phyloP scores from a whole-genome alignment of 1,140 invertebrate species.

The Macrocentrus cingulum region DNA sequence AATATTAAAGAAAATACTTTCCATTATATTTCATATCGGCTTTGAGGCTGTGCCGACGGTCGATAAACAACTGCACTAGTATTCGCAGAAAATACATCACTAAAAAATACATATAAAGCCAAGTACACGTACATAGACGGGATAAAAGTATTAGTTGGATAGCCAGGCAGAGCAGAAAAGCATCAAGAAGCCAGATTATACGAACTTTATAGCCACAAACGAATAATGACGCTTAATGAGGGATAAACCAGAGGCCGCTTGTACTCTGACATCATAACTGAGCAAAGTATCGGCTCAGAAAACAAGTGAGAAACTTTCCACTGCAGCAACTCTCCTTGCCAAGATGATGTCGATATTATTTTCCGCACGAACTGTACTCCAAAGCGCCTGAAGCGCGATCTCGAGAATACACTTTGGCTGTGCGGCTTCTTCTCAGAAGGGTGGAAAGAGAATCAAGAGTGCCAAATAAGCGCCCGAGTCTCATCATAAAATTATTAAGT shows the following conservation, averaged over 20 bases:
- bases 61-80: no score
- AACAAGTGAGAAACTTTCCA: not conserved
- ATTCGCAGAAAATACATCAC: no score
- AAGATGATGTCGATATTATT: constrained; percentile 16
- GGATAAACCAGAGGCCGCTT: constrained; percentile 12
- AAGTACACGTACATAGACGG: no score
- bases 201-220: constrained; percentile 16
- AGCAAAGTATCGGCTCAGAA: not conserved
- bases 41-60: no score
- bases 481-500: constrained; percentile 17
- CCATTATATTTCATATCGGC: no score
- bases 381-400: constrained; percentile 13
- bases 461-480: constrained; percentile 7
- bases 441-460: constrained; percentile 3
- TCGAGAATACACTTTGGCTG: not conserved
- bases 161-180: not conserved
- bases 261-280: not conserved
- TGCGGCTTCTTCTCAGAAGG: not conserved
- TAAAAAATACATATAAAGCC: no score
- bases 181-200: not conserved
- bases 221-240: constrained; percentile 17
- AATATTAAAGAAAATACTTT: no score
- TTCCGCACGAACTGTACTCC: constrained; percentile 7
- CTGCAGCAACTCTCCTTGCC: not conserved
- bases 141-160: no score